Conservation (phyloP, 2,797 vertebrate genomes). For the Poeciliopsis turneri region DNA sequence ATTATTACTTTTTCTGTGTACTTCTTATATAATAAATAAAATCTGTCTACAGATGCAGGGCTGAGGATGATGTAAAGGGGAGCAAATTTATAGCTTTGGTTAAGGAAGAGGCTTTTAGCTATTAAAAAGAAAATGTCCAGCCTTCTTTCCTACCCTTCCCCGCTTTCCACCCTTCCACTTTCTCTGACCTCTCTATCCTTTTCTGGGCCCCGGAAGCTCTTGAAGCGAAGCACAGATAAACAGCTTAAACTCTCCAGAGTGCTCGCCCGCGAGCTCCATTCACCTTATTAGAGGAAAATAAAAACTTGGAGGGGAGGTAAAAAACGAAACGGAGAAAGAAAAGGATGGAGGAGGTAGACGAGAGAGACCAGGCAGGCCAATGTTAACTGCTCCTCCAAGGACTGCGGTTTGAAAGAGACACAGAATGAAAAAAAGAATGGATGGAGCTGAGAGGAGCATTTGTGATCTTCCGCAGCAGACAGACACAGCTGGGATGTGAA, state of each 20-base stretch:
- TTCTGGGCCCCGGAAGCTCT: slow-evolving; percentile 76
- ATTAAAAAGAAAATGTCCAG: slow-evolving; percentile 44
- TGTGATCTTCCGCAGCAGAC: slow-evolving; percentile 62
- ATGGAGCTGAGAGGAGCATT: slow-evolving; percentile 41
- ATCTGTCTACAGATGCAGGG: slow-evolving; percentile 37
- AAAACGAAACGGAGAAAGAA: slow-evolving; percentile 18
- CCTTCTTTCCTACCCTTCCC: slow-evolving; percentile 40
- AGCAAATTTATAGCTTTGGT: slow-evolving; percentile 29
- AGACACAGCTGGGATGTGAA: slow-evolving; percentile 44
- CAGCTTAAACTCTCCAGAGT: slow-evolving; percentile 77
- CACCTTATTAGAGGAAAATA: slow-evolving; percentile 73
- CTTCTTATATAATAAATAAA: slow-evolving; percentile 60
- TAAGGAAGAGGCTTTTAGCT: slow-evolving; percentile 51
- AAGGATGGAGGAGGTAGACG: neutral
- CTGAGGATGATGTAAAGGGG: slow-evolving; percentile 45
- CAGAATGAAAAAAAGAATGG: slow-evolving; percentile 26
- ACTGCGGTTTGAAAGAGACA: slow-evolving; percentile 53
- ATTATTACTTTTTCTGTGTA: slow-evolving; percentile 14
- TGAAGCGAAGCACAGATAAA: slow-evolving; percentile 76
- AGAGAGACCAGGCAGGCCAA: slow-evolving; percentile 15
- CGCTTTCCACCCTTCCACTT: slow-evolving; percentile 42
- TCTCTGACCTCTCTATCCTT: slow-evolving; percentile 75
- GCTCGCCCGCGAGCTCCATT: slow-evolving; percentile 70
- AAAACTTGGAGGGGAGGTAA: slow-evolving; percentile 49
- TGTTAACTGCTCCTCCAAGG: slow-evolving; percentile 76